Conservation (phyloP, 2,888 invertebrate genomes). For the Drosophila flavopinicola region DNA sequence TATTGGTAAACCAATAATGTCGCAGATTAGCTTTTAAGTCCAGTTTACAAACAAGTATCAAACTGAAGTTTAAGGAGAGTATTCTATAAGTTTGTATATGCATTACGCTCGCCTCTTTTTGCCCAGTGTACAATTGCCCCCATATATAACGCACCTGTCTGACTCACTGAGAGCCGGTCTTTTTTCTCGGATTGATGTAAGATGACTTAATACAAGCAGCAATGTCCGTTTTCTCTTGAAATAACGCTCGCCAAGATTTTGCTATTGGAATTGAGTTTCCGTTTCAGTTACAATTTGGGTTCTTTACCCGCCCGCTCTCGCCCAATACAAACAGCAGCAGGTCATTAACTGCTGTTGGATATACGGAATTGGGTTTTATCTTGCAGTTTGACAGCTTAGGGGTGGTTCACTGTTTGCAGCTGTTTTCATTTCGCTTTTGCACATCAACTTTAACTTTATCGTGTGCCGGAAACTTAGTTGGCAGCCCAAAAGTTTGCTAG, state of each 20-base stretch:
- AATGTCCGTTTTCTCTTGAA: conserved; percentile 54
- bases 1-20: too few relatives aligned
- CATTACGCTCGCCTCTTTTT: too few relatives aligned
- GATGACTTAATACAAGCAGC: conserved; percentile 65
- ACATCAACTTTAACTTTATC: conserved; percentile 54
- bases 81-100: too few relatives aligned
- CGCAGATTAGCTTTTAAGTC: too few relatives aligned
- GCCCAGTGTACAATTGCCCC: conserved; percentile 12
- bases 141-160: conserved; percentile 56
- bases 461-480: conserved; percentile 70
- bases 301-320: too few relatives aligned
- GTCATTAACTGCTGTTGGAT: conserved; percentile 43
- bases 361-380: conserved; percentile 67
- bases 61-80: too few relatives aligned
- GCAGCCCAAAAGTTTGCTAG: conserved; percentile 62
- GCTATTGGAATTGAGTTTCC: conserved; percentile 15
- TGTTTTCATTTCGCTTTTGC: conserved; percentile 48
- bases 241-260: conserved; percentile 27
- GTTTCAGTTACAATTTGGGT: conserved; percentile 2
- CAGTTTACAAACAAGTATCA: too few relatives aligned
- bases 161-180: conserved; percentile 64
- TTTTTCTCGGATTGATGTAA: conserved; percentile 45
- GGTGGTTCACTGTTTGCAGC: conserved; percentile 63
- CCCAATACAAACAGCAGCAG: not conserved
- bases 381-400: conserved; percentile 57